Conservation (phyloP, 2,113 vertebrate genomes). For the Anser cygnoides region DNA sequence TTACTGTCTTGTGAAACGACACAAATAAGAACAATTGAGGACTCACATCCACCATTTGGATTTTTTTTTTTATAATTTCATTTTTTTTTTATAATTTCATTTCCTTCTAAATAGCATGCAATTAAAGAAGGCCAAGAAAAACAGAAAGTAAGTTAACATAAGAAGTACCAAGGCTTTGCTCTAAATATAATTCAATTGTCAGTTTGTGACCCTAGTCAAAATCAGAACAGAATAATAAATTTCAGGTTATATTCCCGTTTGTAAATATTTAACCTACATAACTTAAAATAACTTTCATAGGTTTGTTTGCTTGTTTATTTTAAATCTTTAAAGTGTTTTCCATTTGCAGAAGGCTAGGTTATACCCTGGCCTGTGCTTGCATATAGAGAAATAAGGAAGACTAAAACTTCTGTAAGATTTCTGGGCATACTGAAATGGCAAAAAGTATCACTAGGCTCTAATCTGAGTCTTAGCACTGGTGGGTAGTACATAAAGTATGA, state of each 20-base stretch:
- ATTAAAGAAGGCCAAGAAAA: not conserved
- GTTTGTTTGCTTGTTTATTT: not conserved
- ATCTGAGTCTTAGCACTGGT: not conserved
- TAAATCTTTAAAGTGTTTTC: not conserved
- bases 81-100: not conserved
- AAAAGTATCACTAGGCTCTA: not conserved
- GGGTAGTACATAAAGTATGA: not conserved
- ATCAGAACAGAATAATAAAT: not conserved
- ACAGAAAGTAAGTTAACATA: not conserved
- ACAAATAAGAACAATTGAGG: not conserved
- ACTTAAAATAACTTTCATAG: not conserved
- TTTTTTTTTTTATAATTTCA: not conserved
- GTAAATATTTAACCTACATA: not conserved
- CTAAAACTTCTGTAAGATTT: not conserved
- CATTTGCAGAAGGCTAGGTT: not conserved
- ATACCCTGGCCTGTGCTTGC: not conserved
- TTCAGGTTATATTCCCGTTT: not conserved
- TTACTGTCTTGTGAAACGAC: not conserved
- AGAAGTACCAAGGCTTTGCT: not conserved
- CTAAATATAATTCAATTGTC: not conserved
- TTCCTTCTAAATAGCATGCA: not conserved
- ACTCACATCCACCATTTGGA: not conserved
- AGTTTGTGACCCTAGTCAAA: not conserved
- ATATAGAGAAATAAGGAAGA: not conserved
- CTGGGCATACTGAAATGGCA: not conserved